These are phyloP conservation scores for Tachina grossa DNA, from an alignment of 2,888 invertebrate species.

Conservation along the genomic window DNA sequence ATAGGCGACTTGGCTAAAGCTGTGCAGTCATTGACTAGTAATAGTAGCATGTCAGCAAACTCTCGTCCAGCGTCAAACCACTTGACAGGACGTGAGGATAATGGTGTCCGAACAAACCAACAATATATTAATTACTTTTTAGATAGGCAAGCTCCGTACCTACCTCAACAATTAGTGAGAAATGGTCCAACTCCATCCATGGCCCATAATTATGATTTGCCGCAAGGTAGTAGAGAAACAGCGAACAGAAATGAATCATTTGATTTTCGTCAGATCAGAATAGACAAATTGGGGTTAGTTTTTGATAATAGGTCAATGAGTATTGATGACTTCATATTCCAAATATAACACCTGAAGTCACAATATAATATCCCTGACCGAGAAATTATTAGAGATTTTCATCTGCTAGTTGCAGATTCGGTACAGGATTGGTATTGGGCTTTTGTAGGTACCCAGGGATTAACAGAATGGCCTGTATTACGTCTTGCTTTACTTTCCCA, in stretches of 20 bases:
- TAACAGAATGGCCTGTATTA: slow-evolving; percentile 13
- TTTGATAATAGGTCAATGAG: background rate
- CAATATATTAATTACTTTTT: no score
- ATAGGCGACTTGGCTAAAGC: no score
- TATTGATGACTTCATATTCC: background rate
- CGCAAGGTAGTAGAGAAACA: background rate
- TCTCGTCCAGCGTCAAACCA: no score
- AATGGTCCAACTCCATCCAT: no score
- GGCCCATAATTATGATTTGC: background rate
- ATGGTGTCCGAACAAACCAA: no score
- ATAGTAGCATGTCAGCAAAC: no score
- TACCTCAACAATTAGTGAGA: no score
- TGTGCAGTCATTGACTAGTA: no score
- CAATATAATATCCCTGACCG: slow-evolving; percentile 1
- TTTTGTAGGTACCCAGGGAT: slow-evolving; percentile 1
- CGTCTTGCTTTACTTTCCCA: background rate
- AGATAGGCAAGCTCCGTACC: no score
- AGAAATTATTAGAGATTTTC: slow-evolving; percentile 13
- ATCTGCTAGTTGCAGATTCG: slow-evolving; percentile 1
- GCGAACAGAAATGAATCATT: background rate
- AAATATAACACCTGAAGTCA: background rate
- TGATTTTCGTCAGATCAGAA: background rate
- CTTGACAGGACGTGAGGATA: no score
- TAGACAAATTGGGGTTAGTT: background rate
- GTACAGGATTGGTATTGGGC: slow-evolving; percentile 26